Base-by-base conservation (phyloP, 2,888 invertebrate species). In the Anodontia alba region DNA sequence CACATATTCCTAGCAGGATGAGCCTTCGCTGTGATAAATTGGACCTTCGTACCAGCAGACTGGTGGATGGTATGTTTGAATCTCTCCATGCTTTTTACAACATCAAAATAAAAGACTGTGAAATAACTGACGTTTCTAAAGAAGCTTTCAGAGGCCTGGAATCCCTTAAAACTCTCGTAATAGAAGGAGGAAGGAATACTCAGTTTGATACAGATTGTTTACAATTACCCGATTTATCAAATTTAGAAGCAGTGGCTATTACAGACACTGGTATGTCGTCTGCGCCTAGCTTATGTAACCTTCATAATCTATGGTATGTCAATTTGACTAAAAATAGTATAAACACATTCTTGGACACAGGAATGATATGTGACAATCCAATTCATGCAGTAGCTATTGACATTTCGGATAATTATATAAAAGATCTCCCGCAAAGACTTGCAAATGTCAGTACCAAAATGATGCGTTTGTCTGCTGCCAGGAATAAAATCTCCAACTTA, bases 1-100 rank as follows among this genome's bases (percentile, higher is more conserved):
- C 69, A 29, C n/a, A 26, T 12, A 31, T 42, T 42, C 72, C 76
- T 3, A 38, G 42, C 42, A 68, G 70, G 10, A 38, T 79, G 7
- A 42, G 51, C 0, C 43, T 49, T 12, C n/a, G 12, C 31, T 79
- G 78, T 38, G 67, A 74, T 57, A 74, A 74, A 23, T 49, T 43
- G 12, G 68, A 29, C 12, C 5, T 75, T 20, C 74, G 31, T 17
- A 1, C 26, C n/a, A 38, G 57, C 26, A 43, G 46, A 20, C 43
- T 43, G 7, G 26, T 23, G 0, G 26, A 46, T 46, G 26, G 72
- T 20, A 20, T 71, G 26, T 15, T 80, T 42, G 23, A 57, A n/a
- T 3, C 26, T 10, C 78, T 80, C 73, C 38, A 29, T 17, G 33
- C 76, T 75, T 29, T 75, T 57, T 31, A 42, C 33, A 31, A 29